phyloP scores from a whole-genome alignment of 1,140 invertebrate genomes.

The Penaeus vannamei region DNA sequence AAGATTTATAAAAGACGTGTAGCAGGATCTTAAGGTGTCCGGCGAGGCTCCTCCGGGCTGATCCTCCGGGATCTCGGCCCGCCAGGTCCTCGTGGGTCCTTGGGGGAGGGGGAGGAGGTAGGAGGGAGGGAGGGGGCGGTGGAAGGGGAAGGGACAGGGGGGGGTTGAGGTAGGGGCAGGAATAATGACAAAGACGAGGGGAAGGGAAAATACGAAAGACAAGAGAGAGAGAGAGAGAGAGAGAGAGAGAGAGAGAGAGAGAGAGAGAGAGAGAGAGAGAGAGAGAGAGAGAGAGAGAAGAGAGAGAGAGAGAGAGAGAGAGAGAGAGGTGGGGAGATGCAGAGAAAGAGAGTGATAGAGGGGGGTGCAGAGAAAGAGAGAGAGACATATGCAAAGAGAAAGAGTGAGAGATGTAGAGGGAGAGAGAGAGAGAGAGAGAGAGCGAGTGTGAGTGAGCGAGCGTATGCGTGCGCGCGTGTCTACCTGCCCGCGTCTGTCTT shows the following conservation, averaged over 20 bases:
- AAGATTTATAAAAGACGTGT: too few relatives aligned
- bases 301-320: conserved; percentile 17
- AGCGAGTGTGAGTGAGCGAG: too few relatives aligned
- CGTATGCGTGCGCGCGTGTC: too few relatives aligned
- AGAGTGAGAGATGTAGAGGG: conserved; percentile 28
- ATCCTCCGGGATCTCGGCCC: too few relatives aligned
- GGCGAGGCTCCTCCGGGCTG: too few relatives aligned
- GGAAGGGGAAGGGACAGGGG: background rate
- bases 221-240: background rate
- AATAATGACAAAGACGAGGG: background rate
- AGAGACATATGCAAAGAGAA: too few relatives aligned
- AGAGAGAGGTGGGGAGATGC: too few relatives aligned
- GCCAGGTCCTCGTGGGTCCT: background rate
- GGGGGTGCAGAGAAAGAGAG: too few relatives aligned
- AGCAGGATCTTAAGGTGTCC: too few relatives aligned
- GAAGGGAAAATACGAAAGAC: background rate
- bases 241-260: conserved; percentile 13
- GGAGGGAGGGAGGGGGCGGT: background rate
- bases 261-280: background rate
- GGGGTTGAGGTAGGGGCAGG: background rate
- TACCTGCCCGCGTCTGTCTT: too few relatives aligned
- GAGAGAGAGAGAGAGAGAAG: too few relatives aligned
- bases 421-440: background rate
- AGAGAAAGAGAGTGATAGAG: too few relatives aligned
- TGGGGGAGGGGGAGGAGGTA: background rate